phyloP scores from a whole-genome alignment of 1,140 invertebrate species.

The Macrosteles quadrilineatus region DNA sequence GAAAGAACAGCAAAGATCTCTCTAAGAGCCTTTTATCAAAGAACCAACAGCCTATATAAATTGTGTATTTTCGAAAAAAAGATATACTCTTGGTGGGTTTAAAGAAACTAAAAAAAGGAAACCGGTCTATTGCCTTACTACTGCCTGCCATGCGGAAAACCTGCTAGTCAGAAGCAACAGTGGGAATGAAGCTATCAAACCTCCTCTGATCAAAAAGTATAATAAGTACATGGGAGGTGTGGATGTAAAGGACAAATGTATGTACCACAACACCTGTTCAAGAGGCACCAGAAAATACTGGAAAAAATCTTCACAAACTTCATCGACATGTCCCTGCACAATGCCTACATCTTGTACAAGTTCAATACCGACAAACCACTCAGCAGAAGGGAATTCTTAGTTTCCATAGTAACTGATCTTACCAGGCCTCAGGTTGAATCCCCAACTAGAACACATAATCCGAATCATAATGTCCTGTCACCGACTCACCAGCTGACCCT shows the following conservation, averaged over 20 bases:
- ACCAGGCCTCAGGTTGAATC: neutral
- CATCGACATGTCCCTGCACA: neutral
- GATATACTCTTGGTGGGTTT: neutral
- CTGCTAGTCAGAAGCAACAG: neutral
- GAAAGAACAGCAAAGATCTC: neutral
- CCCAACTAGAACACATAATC: neutral
- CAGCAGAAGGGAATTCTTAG: slow-evolving; percentile 1
- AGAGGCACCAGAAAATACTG: slow-evolving; percentile 2
- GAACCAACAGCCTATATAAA: neutral
- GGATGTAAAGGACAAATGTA: slow-evolving; percentile 22
- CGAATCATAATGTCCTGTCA: slow-evolving; percentile 1
- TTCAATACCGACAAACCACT: slow-evolving; percentile 26
- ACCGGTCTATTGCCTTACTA: no score
- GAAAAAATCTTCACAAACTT: slow-evolving; percentile 15
- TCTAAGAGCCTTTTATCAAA: neutral
- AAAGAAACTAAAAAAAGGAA: neutral
- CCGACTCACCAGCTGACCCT: neutral
- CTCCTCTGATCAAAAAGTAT: neutral
- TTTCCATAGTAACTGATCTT: slow-evolving; percentile 23
- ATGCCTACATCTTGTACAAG: neutral
- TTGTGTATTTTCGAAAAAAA: neutral
- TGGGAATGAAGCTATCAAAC: neutral
- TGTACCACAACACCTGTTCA: slow-evolving; percentile 7
- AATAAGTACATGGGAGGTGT: slow-evolving; percentile 1
- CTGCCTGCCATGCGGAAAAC: slow-evolving; percentile 15